These are phyloP conservation scores for Cantharis lateralis DNA, from an alignment of 2,888 invertebrate species.

Conservation along the genomic window DNA sequence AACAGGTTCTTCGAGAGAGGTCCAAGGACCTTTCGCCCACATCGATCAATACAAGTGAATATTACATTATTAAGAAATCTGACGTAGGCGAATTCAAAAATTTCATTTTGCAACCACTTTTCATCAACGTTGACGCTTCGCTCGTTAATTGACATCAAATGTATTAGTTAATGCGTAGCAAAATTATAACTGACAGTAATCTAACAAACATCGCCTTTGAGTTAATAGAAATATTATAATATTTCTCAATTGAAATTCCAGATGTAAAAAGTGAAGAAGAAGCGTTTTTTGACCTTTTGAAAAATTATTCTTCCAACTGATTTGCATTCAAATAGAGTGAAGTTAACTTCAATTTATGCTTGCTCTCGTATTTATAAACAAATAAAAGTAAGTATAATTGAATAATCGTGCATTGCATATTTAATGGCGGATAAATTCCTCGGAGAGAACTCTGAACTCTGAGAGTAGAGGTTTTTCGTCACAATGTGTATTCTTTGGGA, in stretches of 20 bases:
- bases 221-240: not conserved
- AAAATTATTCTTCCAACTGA: not conserved
- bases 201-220: not conserved
- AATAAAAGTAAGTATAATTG: not conserved
- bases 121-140: not conserved
- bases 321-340: not conserved
- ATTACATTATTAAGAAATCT: not conserved
- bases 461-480: not conserved
- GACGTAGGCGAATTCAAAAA: not conserved
- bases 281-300: not conserved
- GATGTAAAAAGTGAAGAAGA: not conserved
- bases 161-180: not conserved
- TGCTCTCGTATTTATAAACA: not conserved
- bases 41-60: not conserved
- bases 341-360: not conserved
- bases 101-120: not conserved
- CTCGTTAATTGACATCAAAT: not conserved
- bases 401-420: not conserved
- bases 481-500: not conserved
- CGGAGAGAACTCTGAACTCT: not conserved
- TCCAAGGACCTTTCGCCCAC: constrained; percentile 31
- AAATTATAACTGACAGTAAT: not conserved
- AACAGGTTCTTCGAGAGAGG: constrained; percentile 21
- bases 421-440: not conserved
- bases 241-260: not conserved